phyloP scores from a whole-genome alignment of 2,888 invertebrate genomes.

The Tetragnatha montana region DNA sequence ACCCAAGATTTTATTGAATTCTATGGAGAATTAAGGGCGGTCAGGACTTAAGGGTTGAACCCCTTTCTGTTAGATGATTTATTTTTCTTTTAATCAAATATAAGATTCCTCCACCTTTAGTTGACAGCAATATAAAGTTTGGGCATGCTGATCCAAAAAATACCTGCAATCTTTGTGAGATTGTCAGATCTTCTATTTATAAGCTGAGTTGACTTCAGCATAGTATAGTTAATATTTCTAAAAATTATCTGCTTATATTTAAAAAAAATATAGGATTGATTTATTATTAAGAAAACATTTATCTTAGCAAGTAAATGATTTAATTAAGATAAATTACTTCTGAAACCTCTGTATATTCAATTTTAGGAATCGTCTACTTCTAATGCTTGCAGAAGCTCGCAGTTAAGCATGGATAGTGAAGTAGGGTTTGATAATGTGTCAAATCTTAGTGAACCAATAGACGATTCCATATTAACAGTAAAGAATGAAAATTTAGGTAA shows the following conservation, averaged over 20 bases:
- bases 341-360: not conserved
- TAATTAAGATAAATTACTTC: not conserved
- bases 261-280: not conserved
- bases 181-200: too few species aligned
- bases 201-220: too few species aligned
- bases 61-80: too few species aligned
- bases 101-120: not conserved
- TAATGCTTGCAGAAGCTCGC: conserved; percentile 68
- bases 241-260: not conserved
- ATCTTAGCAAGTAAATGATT: not conserved
- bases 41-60: too few species aligned
- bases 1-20: too few species aligned
- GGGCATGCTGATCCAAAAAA: too few species aligned
- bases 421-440: conserved; percentile 69
- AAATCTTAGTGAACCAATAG: conserved; percentile 70
- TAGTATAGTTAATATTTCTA: too few species aligned
- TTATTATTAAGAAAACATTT: not conserved
- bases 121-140: too few species aligned
- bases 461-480: conserved; percentile 30
- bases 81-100: not conserved
- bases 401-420: conserved; percentile 72
- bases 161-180: not conserved
- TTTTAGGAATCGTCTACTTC: conserved; percentile 61
- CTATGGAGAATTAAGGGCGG: too few species aligned
- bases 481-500: conserved; percentile 34